Conservation (phyloP, 2,797 vertebrate species). For the Carduelis carduelis region DNA sequence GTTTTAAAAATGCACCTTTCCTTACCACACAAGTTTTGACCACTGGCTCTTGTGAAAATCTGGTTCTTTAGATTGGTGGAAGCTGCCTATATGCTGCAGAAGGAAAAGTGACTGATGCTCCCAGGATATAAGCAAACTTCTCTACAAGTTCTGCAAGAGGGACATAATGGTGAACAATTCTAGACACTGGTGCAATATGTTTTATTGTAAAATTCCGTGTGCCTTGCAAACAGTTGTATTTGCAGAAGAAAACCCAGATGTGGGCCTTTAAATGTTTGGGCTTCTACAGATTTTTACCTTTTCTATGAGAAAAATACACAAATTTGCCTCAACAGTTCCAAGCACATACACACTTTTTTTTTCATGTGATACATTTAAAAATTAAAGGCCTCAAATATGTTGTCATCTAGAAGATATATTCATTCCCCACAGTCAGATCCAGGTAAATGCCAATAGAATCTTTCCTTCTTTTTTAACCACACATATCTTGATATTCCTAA, state of each 20-base stretch:
- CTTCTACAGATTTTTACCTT: background rate
- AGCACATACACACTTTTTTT: background rate
- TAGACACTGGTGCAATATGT: background rate
- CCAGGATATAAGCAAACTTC: background rate
- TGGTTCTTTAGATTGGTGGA: background rate
- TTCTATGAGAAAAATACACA: background rate
- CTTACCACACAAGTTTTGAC: background rate
- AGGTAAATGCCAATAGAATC: background rate
- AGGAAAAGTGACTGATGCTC: background rate
- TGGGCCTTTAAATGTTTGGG: background rate
- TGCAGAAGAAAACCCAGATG: background rate
- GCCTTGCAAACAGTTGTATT: background rate
- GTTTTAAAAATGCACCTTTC: background rate
- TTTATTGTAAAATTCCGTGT: background rate
- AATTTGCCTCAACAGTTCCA: background rate
- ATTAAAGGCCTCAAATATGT: background rate
- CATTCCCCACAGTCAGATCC: background rate
- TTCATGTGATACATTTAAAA: background rate
- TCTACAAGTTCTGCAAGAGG: background rate
- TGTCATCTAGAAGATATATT: background rate
- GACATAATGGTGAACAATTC: background rate
- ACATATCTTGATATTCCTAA: background rate
- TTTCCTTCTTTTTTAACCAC: background rate
- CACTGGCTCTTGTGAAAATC: background rate
- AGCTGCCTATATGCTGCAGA: background rate